Base-by-base conservation (phyloP, 2,113 vertebrate genomes). In the Chunga burmeisteri region DNA sequence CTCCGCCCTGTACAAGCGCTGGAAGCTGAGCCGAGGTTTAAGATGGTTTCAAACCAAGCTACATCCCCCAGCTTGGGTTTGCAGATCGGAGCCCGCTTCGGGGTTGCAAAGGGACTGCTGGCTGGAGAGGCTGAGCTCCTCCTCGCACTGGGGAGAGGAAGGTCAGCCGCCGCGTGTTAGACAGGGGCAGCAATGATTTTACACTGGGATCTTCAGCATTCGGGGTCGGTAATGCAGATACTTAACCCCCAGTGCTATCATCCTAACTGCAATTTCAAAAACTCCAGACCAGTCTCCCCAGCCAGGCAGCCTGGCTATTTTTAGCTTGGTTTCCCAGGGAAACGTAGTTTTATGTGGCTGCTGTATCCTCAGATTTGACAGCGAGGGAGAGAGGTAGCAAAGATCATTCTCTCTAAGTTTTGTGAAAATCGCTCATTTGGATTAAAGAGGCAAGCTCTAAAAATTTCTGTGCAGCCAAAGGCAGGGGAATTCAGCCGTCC, bases 311-410 rank as follows among this genome's bases (percentile, higher is more conserved):
- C 67, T 16, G 7, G 10, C 77, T 97, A 96, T 96, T 95, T 93
- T 96, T 96, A 96, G 63, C 55, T 38, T 73, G 44, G 95, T 94
- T 93, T 97, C 96, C 96, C 93, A 86, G 90, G 96, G 96, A 97
- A 96, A 94, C 94, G 0, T 55, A 53, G 23, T 21, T 90, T 92
- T 86, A 6, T 90, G 95, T 93, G 86, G 58, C 78, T 96, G 94
- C 93, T 88, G 79, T 2, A 90, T 83, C 79, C 93, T 77, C 36
- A 61, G 85, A 52, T 65, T 25, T 93, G 90, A 80, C 96, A 94
- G 74, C 2, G 26, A 74, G 58, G 61, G 58, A 90, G 79, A 52
- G 79, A 88, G 71, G 88, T 34, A 83, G 75, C 84, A 68, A 40
- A 81, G 88, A 83, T 52, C 73, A 14, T 61, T 78, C 70, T 42